Evolutionary conservation across 2,113 vertebrate species (phyloP).

Genomic region (Smithornis capensis): DNA sequence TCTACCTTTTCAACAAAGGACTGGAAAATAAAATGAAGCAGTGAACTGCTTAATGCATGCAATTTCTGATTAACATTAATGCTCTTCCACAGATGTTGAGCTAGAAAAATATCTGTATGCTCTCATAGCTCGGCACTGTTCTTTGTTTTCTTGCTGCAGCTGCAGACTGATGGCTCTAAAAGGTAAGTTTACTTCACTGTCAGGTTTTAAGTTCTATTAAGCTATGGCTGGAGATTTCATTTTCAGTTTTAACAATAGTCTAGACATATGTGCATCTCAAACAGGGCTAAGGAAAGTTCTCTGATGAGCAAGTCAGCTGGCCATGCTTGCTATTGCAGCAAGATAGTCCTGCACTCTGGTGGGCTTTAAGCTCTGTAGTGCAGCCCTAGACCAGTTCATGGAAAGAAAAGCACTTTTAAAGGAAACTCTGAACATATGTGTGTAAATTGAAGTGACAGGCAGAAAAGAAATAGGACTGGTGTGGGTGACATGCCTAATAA

Average conservation of each 20-base stretch:
- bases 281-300: slow-evolving; percentile 27
- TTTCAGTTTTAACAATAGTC: slow-evolving; percentile 41
- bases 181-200: slow-evolving; percentile 24
- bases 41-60: neutral
- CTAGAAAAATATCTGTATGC: neutral
- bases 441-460: neutral
- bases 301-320: slow-evolving; percentile 59
- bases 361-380: neutral
- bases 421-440: neutral
- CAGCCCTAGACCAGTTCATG: neutral
- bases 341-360: neutral
- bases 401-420: neutral
- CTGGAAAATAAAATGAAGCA: neutral
- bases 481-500: neutral
- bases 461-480: neutral
- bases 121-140: neutral
- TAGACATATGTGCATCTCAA: slow-evolving; percentile 49
- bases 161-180: slow-evolving; percentile 34
- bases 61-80: neutral
- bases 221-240: slow-evolving; percentile 47
- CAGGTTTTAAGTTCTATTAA: slow-evolving; percentile 60
- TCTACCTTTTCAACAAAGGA: neutral
- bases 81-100: slow-evolving; percentile 11
- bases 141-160: slow-evolving; percentile 46
- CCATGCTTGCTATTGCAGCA: neutral